A percentile compares a stretch with the other conserved stretches of the same genome.
Evolutionary conservation across 1,140 invertebrate genomes (phyloP).

Genomic region (Ectropis grisescens): DNA sequence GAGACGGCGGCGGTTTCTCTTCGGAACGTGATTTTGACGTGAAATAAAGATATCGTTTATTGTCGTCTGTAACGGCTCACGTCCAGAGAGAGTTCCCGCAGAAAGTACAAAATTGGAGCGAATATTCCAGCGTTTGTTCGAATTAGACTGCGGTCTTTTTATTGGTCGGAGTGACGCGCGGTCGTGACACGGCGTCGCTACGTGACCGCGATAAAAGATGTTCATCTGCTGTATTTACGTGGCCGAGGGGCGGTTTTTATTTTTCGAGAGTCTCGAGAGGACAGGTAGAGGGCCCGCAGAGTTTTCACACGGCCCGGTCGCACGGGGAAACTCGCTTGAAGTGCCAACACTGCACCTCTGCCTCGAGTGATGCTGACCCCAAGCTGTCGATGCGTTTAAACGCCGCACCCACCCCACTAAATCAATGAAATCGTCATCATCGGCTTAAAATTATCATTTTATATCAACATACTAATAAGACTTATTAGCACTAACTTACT

Average conservation of each 20-base stretch:
- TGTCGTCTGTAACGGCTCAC: constrained; percentile 22
- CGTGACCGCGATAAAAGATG: constrained; percentile 69
- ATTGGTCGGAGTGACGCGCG: constrained; percentile 60
- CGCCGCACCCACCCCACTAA: too few relatives aligned
- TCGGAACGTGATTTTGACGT: constrained; percentile 41
- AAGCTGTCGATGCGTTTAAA: constrained; percentile 36
- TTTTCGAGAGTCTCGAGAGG: constrained; percentile 53
- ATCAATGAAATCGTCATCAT: too few relatives aligned
- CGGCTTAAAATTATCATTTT: too few relatives aligned
- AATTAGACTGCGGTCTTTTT: constrained; percentile 67
- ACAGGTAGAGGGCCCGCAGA: constrained; percentile 30
- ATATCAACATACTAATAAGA: too few relatives aligned
- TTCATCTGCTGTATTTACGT: constrained; percentile 68
- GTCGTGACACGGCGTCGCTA: constrained; percentile 61
- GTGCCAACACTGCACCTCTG: constrained; percentile 10
- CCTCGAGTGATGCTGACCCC: constrained; percentile 24
- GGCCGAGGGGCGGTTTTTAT: constrained; percentile 66
- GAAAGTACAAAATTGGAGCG: constrained; percentile 36
- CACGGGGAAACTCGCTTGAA: constrained; percentile 28
- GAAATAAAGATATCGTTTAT: constrained; percentile 48
- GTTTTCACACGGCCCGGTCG: constrained; percentile 55
- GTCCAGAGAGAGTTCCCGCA: constrained; percentile 27
- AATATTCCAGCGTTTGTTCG: constrained; percentile 61
- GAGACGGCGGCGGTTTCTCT: constrained; percentile 21
- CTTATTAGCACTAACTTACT: too few relatives aligned